Base-by-base conservation (phyloP, 2,797 vertebrate genomes). In the Odontamblyopus lacepedii region DNA sequence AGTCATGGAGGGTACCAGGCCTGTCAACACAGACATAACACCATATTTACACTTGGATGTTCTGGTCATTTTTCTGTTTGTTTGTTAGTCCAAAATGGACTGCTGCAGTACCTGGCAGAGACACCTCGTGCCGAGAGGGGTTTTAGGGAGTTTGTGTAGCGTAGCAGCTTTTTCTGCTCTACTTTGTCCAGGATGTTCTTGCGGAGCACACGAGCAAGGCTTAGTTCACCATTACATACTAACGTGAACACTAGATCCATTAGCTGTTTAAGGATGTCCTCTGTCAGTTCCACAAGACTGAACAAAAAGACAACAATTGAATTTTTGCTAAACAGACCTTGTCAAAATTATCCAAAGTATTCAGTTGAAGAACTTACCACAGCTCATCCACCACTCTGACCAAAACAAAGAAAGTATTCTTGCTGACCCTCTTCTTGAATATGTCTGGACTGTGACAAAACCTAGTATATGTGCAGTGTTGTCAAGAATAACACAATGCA, bases 141-240 rank as follows among this genome's bases (percentile, higher is more conserved):
- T 84, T 97, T 97, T 83, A 96, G 95, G 29, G 95, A 96, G 89
- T 96, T 95, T 78, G 95, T 93, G 16, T 95, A 97, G 69, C 94
- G 92, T 85, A 97, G 94, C 84, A 95, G 91, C 81, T 95, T 96
- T 94, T 96, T 99, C 93, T 99, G 97, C 83, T 98, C 95, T 83
- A 97, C 95, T 84, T 99, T 99, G 62, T 98, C 97, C 38, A 99
- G 93, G 89, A 99, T 98, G 80, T 99, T 99, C 88, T 99, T 98
- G 27, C 97, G 95, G 67, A 99, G 92, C 71, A 99, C 97, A 0
- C 97, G 94, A 69, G 97, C 98, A 5, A 99, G 95, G 88, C 97
- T 99, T 73, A 99, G 97, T 88, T 99, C 97, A 11, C 98, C 97
- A 0, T 89, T 98, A 91, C 97, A 97, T 71, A 99, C 96, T 78